These are phyloP conservation scores for Trialeurodes vaporariorum DNA, from an alignment of 1,140 invertebrate species.

Conservation along the genomic window DNA sequence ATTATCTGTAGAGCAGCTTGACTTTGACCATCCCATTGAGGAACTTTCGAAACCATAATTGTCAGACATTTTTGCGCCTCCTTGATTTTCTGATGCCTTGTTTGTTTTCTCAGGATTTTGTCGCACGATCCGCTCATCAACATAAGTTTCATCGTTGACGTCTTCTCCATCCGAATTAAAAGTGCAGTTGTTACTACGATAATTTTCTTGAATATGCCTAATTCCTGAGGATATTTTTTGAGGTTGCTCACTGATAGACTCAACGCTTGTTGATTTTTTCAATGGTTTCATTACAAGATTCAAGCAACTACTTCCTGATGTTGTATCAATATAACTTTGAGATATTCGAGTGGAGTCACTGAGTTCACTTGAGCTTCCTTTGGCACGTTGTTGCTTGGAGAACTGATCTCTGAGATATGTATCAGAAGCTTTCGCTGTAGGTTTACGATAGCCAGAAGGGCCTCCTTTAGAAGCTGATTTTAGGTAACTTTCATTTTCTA, in stretches of 20 bases:
- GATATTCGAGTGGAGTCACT: not conserved
- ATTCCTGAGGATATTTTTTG: constrained; percentile 36
- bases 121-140: not conserved
- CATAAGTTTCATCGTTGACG: not conserved
- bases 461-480: not conserved
- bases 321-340: not conserved
- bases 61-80: not conserved
- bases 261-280: constrained; percentile 36
- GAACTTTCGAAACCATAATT: not conserved
- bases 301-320: not conserved
- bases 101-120: not conserved
- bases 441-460: not conserved
- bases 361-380: not conserved
- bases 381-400: not conserved
- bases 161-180: too few species aligned
- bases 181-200: constrained; percentile 19
- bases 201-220: constrained; percentile 34
- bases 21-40: not conserved
- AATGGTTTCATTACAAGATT: constrained; percentile 15
- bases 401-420: not conserved
- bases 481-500: constrained; percentile 9
- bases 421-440: not conserved
- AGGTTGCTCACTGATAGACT: constrained; percentile 33
- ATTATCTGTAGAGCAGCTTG: not conserved
- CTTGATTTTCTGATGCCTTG: too few species aligned